Conservation (phyloP, 2,797 vertebrate species). For the Hirundo rustica region DNA sequence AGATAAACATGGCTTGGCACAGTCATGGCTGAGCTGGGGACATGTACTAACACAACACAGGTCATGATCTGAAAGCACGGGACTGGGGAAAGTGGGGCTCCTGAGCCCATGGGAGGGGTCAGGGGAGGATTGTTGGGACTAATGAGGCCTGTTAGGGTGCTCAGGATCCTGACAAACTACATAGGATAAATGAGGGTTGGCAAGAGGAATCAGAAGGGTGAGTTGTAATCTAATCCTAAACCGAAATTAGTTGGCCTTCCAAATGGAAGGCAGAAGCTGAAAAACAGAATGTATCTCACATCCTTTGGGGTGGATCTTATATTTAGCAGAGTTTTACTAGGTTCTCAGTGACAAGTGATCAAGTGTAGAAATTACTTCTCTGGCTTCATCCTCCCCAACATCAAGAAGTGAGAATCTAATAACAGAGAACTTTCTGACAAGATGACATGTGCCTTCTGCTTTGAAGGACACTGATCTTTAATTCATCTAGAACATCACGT, state of each 20-base stretch:
- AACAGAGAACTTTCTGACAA: not conserved
- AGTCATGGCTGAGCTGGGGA: not conserved
- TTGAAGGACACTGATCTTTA: not conserved
- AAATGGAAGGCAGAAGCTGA: not conserved
- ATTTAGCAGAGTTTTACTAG: not conserved
- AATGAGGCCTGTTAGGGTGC: not conserved
- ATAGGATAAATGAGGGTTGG: not conserved
- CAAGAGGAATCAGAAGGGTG: not conserved
- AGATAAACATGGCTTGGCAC: not conserved
- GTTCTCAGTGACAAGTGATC: not conserved
- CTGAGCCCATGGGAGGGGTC: not conserved
- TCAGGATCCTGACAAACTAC: not conserved
- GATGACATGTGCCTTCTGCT: not conserved
- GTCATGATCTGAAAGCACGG: not conserved
- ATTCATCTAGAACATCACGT: not conserved
- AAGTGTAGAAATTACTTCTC: too few species aligned
- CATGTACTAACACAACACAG: fast-evolving
- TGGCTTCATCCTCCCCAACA: too few species aligned
- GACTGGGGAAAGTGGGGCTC: not conserved
- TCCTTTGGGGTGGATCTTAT: not conserved
- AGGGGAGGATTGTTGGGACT: not conserved
- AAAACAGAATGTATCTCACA: not conserved
- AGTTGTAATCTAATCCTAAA: not conserved
- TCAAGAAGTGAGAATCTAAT: not conserved
- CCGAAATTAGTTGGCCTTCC: not conserved